Evolutionary conservation across 1,140 invertebrate genomes (phyloP).

Genomic region (Meteorus sp.): DNA sequence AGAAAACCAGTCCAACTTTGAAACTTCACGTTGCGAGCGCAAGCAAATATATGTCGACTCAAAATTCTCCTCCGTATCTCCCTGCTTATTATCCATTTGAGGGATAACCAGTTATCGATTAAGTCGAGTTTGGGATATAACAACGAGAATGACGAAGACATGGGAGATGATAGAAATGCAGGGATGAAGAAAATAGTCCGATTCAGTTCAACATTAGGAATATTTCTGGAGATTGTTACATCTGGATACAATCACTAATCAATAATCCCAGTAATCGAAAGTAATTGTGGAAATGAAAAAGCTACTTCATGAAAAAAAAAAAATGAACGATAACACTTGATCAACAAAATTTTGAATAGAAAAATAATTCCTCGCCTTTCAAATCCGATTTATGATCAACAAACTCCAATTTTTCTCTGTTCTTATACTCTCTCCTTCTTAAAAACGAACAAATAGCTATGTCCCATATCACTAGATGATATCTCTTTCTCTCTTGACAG

Average conservation of each 20-base stretch:
- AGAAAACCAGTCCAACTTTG: background rate
- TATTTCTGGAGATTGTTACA: no score
- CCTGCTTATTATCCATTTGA: background rate
- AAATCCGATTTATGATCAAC: no score
- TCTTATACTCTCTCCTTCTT: no score
- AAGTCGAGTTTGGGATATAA: background rate
- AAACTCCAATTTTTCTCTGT: background rate
- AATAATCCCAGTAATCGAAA: no score
- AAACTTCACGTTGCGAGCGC: background rate
- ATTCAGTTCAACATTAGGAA: no score
- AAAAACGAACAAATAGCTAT: background rate
- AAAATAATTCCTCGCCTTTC: background rate
- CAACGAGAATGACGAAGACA: background rate
- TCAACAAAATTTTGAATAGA: no score
- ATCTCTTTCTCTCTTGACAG: constrained; percentile 64
- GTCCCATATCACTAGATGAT: constrained; percentile 27
- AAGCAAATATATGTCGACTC: background rate
- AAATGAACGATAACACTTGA: background rate
- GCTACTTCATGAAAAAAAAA: no score
- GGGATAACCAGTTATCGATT: background rate
- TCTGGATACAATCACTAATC: no score
- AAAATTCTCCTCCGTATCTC: background rate
- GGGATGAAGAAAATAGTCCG: background rate
- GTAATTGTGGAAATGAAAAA: no score
- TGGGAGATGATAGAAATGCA: background rate